These are phyloP conservation scores for Cataglyphis hispanica DNA, from an alignment of 1,140 invertebrate species.

Conservation along the genomic window DNA sequence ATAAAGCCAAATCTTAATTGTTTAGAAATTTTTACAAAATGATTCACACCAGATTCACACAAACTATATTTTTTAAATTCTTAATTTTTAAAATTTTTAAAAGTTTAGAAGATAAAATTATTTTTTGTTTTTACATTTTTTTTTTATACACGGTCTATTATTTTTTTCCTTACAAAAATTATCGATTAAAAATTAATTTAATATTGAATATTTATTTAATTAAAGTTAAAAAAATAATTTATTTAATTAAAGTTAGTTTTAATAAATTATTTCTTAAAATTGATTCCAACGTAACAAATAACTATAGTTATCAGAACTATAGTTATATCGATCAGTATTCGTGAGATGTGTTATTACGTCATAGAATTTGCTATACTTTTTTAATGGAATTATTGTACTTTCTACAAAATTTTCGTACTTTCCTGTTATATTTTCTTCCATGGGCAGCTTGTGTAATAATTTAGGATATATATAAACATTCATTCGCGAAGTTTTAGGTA, in stretches of 20 bases:
- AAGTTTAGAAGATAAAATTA: not conserved
- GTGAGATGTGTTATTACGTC: not conserved
- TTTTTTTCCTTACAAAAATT: not conserved
- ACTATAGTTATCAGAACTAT: not conserved
- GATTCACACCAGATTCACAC: not conserved
- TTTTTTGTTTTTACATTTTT: constrained; percentile 7
- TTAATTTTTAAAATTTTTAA: not conserved
- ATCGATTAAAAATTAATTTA: not conserved
- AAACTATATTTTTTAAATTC: not conserved
- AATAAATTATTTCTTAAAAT: not conserved
- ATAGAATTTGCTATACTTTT: not conserved
- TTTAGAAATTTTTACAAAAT: too few species aligned
- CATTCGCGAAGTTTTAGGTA: not conserved
- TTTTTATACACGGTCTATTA: not conserved
- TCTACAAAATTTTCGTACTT: not conserved
- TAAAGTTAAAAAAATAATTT: too few species aligned
- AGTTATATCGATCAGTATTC: not conserved
- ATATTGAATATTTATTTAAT: too few species aligned
- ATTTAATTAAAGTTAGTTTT: not conserved
- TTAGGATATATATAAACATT: not conserved
- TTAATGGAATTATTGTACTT: constrained; percentile 12
- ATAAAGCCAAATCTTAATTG: too few species aligned
- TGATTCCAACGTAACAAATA: not conserved
- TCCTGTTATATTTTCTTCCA: not conserved
- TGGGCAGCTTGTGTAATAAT: constrained; percentile 28